Evolutionary conservation across 1,140 invertebrate species (phyloP), one percentile per base, ranked within the genome.

Genomic region (Rhopalosiphum padi): DNA sequence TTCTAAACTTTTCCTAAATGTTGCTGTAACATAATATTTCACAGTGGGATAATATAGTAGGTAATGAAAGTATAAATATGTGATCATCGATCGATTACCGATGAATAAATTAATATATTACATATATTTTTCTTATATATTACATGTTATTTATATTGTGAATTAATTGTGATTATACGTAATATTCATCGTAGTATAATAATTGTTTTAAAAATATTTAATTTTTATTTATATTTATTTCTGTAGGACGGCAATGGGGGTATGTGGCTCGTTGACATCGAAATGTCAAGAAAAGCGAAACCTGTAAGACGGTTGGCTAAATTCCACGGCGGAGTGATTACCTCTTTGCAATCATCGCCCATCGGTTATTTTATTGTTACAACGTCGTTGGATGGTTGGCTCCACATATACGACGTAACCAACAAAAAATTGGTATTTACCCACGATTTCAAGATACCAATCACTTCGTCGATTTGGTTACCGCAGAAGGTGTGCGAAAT

Each of bases 231-330:
- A 37, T 22, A 6, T 7, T 41, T 7, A 18, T 85, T 85, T 37
- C 8, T 94, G 0, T 51, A 97, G 97, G 41, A 92, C 22, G 91
- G 91, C n/a, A 97, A 97, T 94, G 98, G 98, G 86, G 97, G 97
- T 7, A 96, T 98, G 43, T 98, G 98, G 98, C 95, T 96, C 68
- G 96, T 98, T 43, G 97, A 98, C 94, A 95, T 98, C 5, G 97
- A 97, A 53, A 97, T 97, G n/a, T 96, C 96, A 82, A 95, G 96
- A 86, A 95, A 95, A 23, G 96, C 95, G 55, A 94, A 95, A 82
- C 93, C 95, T 23, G 96, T 97, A 2, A 95, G 96, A 89, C 96
- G 97, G 95, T 95, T 98, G 25, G 96, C 97, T 85, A 96, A 96
- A 0, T 97, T 96, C 94, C 97, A 98, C 94, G 97, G 97, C 4